A percentile compares a stretch with the other conserved stretches of the same genome.
phyloP scores from a whole-genome alignment of 1,140 invertebrate species.

The Amphibalanus amphitrite region DNA sequence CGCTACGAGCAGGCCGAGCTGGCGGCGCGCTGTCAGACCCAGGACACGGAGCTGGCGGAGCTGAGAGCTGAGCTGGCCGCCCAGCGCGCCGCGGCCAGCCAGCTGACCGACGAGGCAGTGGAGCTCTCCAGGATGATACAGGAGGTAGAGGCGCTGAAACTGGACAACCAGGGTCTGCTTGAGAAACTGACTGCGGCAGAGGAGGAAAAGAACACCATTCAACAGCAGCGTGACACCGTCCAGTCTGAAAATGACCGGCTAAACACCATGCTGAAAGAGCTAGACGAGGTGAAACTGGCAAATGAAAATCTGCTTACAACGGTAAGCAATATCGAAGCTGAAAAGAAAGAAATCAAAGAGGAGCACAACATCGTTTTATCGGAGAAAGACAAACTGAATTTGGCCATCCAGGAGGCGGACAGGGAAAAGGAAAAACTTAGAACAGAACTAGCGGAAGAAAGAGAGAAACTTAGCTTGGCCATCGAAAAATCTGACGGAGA shows the following conservation, averaged over 20 bases:
- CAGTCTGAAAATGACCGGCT: too few relatives aligned
- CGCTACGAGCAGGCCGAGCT: neutral
- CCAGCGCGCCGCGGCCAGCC: neutral
- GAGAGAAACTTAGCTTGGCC: too few relatives aligned
- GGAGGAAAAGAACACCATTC: too few relatives aligned
- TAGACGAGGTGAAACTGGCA: neutral
- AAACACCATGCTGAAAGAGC: neutral
- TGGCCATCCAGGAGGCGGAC: neutral
- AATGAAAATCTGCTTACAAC: neutral
- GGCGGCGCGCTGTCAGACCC: neutral
- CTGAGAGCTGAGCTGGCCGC: neutral
- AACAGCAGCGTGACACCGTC: too few relatives aligned
- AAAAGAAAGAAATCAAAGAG: neutral
- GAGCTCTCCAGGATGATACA: neutral
- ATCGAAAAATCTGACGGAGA: too few relatives aligned
- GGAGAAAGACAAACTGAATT: neutral
- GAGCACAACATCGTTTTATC: neutral
- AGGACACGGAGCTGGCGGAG: neutral
- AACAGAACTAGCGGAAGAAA: neutral
- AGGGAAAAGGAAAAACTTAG: neutral
- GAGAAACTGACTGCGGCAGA: neutral
- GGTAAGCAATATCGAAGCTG: neutral
- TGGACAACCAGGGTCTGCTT: neutral
- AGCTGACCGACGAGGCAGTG: neutral
- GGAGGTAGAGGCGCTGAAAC: neutral